Conservation (phyloP, 2,797 vertebrate species). For the Picus viridis region DNA sequence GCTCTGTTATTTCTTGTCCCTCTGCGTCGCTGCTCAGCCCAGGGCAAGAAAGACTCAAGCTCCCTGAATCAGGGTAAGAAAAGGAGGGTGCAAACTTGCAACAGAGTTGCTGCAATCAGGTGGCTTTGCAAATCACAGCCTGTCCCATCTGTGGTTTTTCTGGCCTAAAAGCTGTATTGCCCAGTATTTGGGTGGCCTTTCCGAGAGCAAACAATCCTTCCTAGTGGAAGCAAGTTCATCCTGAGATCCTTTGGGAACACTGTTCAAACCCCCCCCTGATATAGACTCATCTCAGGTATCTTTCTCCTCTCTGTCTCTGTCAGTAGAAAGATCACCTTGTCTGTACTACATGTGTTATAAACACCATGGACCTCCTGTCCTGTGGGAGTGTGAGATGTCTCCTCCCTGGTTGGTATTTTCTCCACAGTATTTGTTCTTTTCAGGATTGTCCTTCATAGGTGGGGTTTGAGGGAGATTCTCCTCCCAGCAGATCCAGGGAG, state of each 20-base stretch:
- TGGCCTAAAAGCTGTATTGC: conserved; percentile 50
- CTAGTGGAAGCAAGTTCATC: conserved; percentile 63
- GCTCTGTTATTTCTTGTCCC: conserved; percentile 17
- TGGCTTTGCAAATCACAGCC: conserved; percentile 57
- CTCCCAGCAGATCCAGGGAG: too few relatives aligned
- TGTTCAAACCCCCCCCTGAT: conserved; percentile 35
- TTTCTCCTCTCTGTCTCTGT: conserved; percentile 39
- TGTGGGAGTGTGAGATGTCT: rapidly evolving
- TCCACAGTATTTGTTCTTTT: not conserved
- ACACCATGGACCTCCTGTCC: not conserved
- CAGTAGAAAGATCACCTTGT: conserved; percentile 54
- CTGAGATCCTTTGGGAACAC: conserved; percentile 62
- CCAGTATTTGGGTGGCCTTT: conserved; percentile 61
- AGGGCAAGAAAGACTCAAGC: conserved; percentile 28
- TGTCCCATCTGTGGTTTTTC: conserved; percentile 50
- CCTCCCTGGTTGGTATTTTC: not conserved
- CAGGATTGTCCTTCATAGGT: not conserved
- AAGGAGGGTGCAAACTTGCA: not conserved
- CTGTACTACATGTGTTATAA: conserved; percentile 44
- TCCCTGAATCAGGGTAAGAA: conserved; percentile 60
- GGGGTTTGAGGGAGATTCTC: not conserved
- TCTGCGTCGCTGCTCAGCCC: not conserved
- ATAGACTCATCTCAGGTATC: conserved; percentile 5
- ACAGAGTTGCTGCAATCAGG: conserved; percentile 16
- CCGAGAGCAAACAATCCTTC: conserved; percentile 53